Conservation (phyloP, 2,113 vertebrate species). For the Bubalus kerabau region DNA sequence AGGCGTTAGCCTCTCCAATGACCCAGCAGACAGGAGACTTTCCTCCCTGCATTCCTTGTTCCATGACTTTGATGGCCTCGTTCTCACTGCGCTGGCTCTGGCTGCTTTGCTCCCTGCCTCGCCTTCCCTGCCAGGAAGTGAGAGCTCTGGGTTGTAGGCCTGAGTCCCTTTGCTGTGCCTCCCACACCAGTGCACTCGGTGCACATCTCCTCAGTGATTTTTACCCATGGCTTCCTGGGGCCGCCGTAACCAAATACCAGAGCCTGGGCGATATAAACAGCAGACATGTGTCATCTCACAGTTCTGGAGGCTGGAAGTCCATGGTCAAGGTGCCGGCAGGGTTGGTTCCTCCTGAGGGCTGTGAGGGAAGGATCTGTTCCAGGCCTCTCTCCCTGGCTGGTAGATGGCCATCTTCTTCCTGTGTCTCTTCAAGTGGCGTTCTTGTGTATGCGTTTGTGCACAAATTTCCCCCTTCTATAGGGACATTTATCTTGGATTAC, state of each 20-base stretch:
- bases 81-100: background rate
- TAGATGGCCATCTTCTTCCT: background rate
- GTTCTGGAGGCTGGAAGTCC: background rate
- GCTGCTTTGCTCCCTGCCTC: background rate
- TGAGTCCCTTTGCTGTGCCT: too few species aligned
- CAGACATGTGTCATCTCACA: background rate
- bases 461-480: background rate
- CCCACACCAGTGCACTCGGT: background rate
- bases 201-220: background rate
- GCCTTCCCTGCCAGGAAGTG: background rate
- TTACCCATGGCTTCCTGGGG: background rate
- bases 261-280: background rate
- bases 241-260: background rate
- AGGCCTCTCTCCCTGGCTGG: background rate
- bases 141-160: background rate
- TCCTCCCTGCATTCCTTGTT: background rate
- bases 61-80: background rate
- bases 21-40: background rate
- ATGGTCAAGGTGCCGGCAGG: background rate
- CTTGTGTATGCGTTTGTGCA: too few species aligned
- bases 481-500: background rate
- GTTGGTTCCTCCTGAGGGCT: background rate
- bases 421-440: background rate
- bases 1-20: background rate
- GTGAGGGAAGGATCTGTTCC: background rate